Conservation (phyloP, 2,113 vertebrate species). For the Anguilla japonica region DNA sequence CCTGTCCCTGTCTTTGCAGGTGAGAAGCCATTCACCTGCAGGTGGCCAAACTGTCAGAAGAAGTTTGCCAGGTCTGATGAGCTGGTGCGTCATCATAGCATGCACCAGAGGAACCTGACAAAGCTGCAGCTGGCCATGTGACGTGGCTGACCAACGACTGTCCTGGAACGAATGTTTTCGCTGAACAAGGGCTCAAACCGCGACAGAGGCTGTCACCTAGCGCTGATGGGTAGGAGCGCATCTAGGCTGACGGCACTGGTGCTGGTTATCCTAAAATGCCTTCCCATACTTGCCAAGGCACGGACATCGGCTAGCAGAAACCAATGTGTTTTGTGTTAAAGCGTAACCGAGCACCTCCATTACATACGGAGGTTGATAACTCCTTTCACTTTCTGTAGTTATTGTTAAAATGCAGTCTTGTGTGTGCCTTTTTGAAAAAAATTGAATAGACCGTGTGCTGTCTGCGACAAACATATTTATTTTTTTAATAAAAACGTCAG, state of each 20-base stretch:
- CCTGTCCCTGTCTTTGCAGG: conserved; percentile 68
- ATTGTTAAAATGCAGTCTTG: conserved; percentile 13
- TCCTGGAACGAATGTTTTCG: conserved; percentile 28
- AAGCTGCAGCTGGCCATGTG: conserved; percentile 91
- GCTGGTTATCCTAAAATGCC: not conserved
- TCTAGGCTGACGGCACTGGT: not conserved
- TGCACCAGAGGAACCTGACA: conserved; percentile 98
- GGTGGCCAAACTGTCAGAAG: conserved; percentile 98
- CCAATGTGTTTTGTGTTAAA: conserved; percentile 4
- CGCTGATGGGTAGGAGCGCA: too few relatives aligned
- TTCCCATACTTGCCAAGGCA: not conserved
- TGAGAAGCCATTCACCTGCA: conserved; percentile 98
- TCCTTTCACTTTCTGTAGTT: conserved; percentile 24
- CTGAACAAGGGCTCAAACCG: not conserved
- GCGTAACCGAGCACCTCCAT: not conserved
- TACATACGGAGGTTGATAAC: not conserved
- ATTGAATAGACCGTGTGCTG: conserved; percentile 9
- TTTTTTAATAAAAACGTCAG: conserved; percentile 24
- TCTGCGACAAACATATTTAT: conserved; percentile 30
- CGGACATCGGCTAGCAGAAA: not conserved
- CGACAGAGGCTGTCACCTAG: not conserved
- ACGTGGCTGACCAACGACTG: conserved; percentile 50
- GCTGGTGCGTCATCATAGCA: conserved; percentile 97
- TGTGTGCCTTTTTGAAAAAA: conserved; percentile 13
- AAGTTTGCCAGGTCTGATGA: conserved; percentile 98